Conservation (phyloP, 1,140 invertebrate genomes). For the Ostrea edulis region DNA sequence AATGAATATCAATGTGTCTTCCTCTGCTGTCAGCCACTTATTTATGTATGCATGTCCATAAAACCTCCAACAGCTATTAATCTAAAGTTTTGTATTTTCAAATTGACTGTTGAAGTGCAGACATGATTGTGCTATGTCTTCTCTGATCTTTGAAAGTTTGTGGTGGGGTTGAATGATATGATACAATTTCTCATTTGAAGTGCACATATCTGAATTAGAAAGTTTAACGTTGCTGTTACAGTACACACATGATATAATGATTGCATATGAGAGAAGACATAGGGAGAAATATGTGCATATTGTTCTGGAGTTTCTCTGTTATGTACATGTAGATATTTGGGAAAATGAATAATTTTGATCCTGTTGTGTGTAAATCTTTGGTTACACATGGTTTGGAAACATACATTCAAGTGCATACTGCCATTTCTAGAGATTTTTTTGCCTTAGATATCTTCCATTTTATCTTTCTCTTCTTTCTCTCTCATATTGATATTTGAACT, state of each 20-base stretch:
- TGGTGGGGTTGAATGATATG: not conserved
- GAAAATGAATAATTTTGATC: no score
- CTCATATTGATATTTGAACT: no score
- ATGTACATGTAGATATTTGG: no score
- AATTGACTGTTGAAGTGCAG: not conserved
- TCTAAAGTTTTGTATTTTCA: not conserved
- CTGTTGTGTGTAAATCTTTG: no score
- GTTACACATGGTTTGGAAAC: no score
- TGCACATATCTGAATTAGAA: not conserved
- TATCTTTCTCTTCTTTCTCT: no score
- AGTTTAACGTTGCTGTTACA: not conserved
- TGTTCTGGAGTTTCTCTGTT: no score
- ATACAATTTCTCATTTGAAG: not conserved
- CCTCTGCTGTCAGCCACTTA: not conserved
- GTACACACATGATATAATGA: not conserved
- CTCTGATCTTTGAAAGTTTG: not conserved
- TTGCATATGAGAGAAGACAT: no score
- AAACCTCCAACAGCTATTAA: not conserved
- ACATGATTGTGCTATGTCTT: not conserved
- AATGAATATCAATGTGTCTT: not conserved
- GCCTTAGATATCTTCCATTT: no score
- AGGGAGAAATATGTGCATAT: no score
- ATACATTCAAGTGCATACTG: no score
- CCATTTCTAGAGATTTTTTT: no score
- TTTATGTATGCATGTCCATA: not conserved